Conservation (phyloP, 30 jellyfish, hydroid and myxozoan genomes). For the Cassiopea xamachana region DNA sequence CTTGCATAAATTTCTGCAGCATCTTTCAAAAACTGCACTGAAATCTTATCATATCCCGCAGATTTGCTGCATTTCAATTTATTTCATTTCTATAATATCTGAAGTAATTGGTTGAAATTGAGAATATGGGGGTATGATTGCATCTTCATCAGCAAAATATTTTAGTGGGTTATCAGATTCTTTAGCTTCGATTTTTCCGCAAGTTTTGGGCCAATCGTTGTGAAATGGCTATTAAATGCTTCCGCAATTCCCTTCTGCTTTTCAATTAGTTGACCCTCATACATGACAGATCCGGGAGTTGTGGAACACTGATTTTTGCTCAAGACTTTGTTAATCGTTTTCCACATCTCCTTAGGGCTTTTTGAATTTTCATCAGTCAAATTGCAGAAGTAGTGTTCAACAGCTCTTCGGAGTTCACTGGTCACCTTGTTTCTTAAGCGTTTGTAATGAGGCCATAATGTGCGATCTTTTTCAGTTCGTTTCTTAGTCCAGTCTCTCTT, state of each 20-base stretch:
- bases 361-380: slow-evolving; percentile 23
- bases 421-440: slow-evolving; percentile 29
- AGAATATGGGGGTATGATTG: neutral
- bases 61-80: slow-evolving; percentile 1
- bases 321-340: slow-evolving; percentile 10
- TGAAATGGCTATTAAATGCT: slow-evolving; percentile 3
- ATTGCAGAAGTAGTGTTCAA: slow-evolving; percentile 7
- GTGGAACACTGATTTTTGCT: neutral
- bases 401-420: slow-evolving; percentile 22
- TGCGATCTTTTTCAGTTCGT: neutral
- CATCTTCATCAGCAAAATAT: neutral
- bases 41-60: neutral
- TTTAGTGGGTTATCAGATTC: neutral
- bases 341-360: slow-evolving; percentile 23
- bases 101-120: neutral
- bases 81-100: neutral
- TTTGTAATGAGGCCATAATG: slow-evolving; percentile 4
- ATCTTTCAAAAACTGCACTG: neutral
- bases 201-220: slow-evolving; percentile 9
- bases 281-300: slow-evolving; percentile 4
- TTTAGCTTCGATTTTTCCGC: slow-evolving; percentile 23
- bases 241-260: neutral
- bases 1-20: neutral
- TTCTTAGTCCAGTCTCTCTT: too few relatives aligned
- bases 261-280: neutral